Conservation (phyloP, 1,140 invertebrate genomes). For the Zaprionus lachaisei region DNA sequence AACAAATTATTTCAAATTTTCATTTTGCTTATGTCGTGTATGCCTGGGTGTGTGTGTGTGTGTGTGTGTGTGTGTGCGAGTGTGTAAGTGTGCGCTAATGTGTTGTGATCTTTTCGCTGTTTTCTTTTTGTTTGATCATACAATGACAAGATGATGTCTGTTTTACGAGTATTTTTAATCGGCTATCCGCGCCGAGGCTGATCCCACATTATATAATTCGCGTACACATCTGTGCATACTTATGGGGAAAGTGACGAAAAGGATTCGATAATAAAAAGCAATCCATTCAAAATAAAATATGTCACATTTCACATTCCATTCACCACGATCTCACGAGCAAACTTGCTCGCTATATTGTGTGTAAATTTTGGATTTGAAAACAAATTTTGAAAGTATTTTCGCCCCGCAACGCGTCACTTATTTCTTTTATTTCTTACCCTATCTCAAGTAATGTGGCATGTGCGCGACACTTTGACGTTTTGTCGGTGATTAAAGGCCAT, state of each 20-base stretch:
- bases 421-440: neutral
- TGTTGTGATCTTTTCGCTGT: slow-evolving; percentile 43
- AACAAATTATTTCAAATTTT: slow-evolving; percentile 64
- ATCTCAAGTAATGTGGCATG: slow-evolving; percentile 17
- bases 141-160: slow-evolving; percentile 52
- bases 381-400: slow-evolving; percentile 4
- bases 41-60: too few species aligned
- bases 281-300: slow-evolving; percentile 29
- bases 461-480: slow-evolving; percentile 31
- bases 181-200: slow-evolving; percentile 10
- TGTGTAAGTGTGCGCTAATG: slow-evolving; percentile 39
- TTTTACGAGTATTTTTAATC: slow-evolving; percentile 53
- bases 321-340: neutral
- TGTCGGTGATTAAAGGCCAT: slow-evolving; percentile 40
- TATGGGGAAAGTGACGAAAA: slow-evolving; percentile 34
- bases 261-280: slow-evolving; percentile 36
- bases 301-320: slow-evolving; percentile 11
- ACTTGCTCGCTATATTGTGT: neutral
- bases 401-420: neutral
- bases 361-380: neutral
- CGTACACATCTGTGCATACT: slow-evolving; percentile 2
- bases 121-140: slow-evolving; percentile 59
- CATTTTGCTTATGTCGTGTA: slow-evolving; percentile 52
- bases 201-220: slow-evolving; percentile 44
- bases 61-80: slow-evolving; percentile 10